These are phyloP conservation scores for Eupeodes luniger DNA, from an alignment of 2,888 invertebrate genomes.

Conservation along the genomic window DNA sequence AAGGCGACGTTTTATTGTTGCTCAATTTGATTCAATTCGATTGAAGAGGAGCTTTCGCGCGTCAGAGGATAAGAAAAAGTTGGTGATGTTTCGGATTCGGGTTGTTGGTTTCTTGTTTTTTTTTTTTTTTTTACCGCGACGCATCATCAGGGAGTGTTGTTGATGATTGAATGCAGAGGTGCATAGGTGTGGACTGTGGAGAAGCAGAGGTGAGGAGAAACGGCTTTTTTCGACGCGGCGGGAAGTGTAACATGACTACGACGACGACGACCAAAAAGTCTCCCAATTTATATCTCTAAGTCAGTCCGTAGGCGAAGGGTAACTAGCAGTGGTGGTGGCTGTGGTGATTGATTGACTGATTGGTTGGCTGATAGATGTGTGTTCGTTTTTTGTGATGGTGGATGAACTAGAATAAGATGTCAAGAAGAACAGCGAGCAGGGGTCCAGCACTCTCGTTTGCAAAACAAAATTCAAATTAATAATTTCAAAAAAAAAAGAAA, in stretches of 20 bases:
- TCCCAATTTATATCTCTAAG: conserved; percentile 49
- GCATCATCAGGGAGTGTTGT: conserved; percentile 59
- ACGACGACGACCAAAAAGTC: conserved; percentile 30
- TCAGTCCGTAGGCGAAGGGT: conserved; percentile 18
- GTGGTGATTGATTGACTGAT: conserved; percentile 68
- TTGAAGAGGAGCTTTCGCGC: conserved; percentile 47
- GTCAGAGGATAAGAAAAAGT: conserved; percentile 26
- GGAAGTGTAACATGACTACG: neutral
- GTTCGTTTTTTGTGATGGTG: conserved; percentile 66
- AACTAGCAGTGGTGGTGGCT: conserved; percentile 59
- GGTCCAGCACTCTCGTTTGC: conserved; percentile 33
- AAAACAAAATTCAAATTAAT: conserved; percentile 51
- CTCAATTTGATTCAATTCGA: conserved; percentile 37
- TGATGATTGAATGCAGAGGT: conserved; percentile 59
- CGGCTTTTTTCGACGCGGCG: conserved; percentile 2
- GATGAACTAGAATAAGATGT: conserved; percentile 65
- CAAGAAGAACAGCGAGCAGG: conserved; percentile 43
- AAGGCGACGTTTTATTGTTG: conserved; percentile 40
- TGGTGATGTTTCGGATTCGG: conserved; percentile 30
- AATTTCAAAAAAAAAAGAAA: conserved; percentile 15
- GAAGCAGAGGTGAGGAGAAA: conserved; percentile 66
- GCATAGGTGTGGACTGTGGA: conserved; percentile 59
- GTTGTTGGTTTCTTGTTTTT: conserved; percentile 31
- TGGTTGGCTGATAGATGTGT: conserved; percentile 65
- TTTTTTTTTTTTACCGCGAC: conserved; percentile 39